Conservation (phyloP, 2,797 vertebrate species). For the Lepilemur ruficaudatus region DNA sequence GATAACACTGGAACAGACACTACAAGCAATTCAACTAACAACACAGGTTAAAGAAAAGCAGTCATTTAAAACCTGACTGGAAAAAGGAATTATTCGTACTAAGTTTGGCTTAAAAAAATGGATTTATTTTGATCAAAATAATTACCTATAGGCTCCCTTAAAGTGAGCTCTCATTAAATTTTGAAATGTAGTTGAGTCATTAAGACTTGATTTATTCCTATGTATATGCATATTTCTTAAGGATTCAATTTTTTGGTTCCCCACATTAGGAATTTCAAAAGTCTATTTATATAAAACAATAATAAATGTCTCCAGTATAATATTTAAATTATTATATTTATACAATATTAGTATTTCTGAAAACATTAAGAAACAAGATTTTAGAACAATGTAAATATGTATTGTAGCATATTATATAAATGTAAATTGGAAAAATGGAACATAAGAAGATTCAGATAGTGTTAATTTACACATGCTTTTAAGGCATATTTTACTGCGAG, state of each 20-base stretch:
- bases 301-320: background rate
- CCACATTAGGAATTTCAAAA: background rate
- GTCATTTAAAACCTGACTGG: background rate
- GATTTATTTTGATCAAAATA: background rate
- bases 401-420: background rate
- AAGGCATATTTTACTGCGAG: conserved; percentile 65
- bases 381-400: conserved; percentile 9
- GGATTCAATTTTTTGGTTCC: background rate
- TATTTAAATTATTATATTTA: background rate
- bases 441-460: conserved; percentile 17
- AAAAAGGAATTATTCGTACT: background rate
- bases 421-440: conserved; percentile 15
- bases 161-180: background rate
- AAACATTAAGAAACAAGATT: background rate
- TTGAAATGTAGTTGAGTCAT: background rate
- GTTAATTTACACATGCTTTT: conserved; percentile 57
- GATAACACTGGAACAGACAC: no score
- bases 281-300: background rate
- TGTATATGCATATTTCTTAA: background rate
- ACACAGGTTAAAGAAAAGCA: background rate
- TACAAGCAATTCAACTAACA: background rate
- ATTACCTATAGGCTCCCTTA: background rate
- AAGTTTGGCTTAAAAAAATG: background rate
- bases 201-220: background rate
- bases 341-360: background rate